phyloP scores from a whole-genome alignment of 2,797 vertebrate genomes.

The Decapterus maruadsi region DNA sequence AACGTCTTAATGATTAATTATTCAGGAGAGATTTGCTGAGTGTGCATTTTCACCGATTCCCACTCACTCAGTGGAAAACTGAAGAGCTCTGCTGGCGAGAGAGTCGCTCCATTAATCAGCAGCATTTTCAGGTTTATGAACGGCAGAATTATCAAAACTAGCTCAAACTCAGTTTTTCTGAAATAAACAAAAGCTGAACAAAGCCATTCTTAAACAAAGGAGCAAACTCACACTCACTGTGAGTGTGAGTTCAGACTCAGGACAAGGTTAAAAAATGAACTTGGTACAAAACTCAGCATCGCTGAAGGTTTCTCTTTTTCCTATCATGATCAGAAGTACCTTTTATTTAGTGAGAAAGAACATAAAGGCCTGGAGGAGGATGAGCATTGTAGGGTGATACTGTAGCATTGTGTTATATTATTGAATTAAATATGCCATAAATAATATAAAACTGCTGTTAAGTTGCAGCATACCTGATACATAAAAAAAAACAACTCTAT shows the following conservation, averaged over 20 bases:
- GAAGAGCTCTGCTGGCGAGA: neutral
- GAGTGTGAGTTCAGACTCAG: neutral
- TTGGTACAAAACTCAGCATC: neutral
- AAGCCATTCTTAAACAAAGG: neutral
- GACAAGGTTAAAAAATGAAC: neutral
- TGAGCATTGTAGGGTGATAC: no score
- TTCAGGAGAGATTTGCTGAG: constrained; percentile 35
- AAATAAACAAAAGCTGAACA: neutral
- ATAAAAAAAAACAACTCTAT: no score
- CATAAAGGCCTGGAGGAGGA: no score
- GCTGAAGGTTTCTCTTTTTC: no score
- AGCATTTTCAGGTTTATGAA: neutral
- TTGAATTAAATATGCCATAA: no score
- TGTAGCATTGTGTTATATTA: no score
- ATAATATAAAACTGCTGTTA: no score
- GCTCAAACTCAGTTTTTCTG: neutral
- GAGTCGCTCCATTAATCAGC: constrained; percentile 23
- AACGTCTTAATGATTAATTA: constrained; percentile 21
- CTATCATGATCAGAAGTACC: no score
- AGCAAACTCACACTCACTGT: no score
- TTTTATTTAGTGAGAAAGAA: no score
- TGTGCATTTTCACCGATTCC: neutral
- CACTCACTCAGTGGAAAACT: neutral
- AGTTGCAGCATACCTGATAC: no score
- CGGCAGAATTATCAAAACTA: neutral